Evolutionary conservation across 2,113 vertebrate genomes (phyloP).

Genomic region (Nycticebus coucang): DNA sequence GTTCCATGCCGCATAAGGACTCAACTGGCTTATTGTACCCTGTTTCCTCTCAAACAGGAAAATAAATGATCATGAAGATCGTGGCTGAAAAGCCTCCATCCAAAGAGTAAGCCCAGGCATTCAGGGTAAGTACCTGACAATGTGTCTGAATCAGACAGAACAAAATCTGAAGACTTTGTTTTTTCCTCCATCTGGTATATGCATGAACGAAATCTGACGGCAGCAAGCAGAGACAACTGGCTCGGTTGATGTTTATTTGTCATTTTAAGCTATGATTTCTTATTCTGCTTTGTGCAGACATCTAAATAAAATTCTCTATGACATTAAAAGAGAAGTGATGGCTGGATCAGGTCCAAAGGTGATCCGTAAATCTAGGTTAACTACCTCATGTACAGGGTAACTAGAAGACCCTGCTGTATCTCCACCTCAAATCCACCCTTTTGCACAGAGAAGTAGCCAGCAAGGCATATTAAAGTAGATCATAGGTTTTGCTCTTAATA

Average conservation of each 20-base stretch:
- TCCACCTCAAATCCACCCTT: background rate
- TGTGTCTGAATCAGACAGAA: slow-evolving; percentile 40
- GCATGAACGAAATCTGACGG: background rate
- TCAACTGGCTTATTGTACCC: too few species aligned
- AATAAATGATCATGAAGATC: slow-evolving; percentile 56
- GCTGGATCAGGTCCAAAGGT: background rate
- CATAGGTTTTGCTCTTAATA: background rate
- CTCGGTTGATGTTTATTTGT: background rate
- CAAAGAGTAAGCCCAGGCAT: slow-evolving; percentile 28
- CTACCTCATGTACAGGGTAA: background rate
- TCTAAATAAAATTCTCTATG: slow-evolving; percentile 2
- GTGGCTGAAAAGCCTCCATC: background rate
- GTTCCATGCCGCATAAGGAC: slow-evolving; percentile 47
- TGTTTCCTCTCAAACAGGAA: slow-evolving; percentile 60
- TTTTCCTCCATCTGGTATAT: slow-evolving; percentile 16
- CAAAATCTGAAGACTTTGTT: slow-evolving; percentile 48
- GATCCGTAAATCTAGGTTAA: background rate
- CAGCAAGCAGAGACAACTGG: background rate
- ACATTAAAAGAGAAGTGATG: background rate
- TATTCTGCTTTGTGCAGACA: background rate
- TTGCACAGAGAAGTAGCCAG: background rate
- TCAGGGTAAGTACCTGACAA: slow-evolving; percentile 1
- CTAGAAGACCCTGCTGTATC: background rate
- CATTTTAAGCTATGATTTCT: slow-evolving; percentile 27
- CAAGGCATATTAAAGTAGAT: background rate